phyloP scores from a whole-genome alignment of 2,797 vertebrate species.

The Hyperoplus immaculatus region DNA sequence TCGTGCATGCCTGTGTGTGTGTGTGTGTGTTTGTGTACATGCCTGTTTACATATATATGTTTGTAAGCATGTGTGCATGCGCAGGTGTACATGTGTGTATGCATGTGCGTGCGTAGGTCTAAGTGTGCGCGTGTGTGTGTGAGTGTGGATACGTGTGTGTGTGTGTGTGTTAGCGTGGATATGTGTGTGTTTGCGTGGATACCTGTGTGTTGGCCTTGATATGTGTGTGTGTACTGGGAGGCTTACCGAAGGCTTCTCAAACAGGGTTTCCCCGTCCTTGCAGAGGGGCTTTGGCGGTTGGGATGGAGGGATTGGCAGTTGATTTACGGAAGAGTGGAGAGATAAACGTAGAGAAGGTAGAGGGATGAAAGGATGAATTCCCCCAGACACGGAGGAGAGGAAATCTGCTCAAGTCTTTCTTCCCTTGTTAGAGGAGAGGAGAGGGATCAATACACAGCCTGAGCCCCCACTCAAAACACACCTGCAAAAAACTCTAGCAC shows the following conservation, averaged over 20 bases:
- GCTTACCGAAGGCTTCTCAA: constrained; percentile 72
- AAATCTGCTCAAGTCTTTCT: constrained; percentile 84
- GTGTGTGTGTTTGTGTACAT: too few species aligned
- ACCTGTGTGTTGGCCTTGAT: constrained; percentile 17
- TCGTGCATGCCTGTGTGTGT: constrained; percentile 45
- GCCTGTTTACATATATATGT: too few species aligned
- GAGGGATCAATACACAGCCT: constrained; percentile 66
- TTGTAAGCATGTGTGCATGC: too few species aligned
- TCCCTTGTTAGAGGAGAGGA: constrained; percentile 78
- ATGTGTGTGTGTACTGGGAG: constrained; percentile 49
- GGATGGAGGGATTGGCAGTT: constrained; percentile 73
- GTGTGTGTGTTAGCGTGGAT: constrained; percentile 65
- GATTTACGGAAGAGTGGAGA: constrained; percentile 72
- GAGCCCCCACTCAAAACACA: constrained; percentile 48
- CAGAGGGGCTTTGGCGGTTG: constrained; percentile 64
- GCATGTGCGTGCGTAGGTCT: too few species aligned
- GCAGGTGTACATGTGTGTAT: too few species aligned
- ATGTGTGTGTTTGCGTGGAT: too few species aligned
- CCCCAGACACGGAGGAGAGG: constrained; percentile 67
- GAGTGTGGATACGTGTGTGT: constrained; percentile 18
- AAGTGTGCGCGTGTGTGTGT: constrained; percentile 43
- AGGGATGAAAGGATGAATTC: constrained; percentile 80
- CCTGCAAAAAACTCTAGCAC: constrained; percentile 21
- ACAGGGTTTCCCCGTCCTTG: constrained; percentile 68
- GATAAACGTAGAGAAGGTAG: constrained; percentile 75